A percentile compares a stretch with the other conserved stretches of the same genome.
Conservation (phyloP, 2,888 invertebrate species). For the Nematopogon swammerdamellus region DNA sequence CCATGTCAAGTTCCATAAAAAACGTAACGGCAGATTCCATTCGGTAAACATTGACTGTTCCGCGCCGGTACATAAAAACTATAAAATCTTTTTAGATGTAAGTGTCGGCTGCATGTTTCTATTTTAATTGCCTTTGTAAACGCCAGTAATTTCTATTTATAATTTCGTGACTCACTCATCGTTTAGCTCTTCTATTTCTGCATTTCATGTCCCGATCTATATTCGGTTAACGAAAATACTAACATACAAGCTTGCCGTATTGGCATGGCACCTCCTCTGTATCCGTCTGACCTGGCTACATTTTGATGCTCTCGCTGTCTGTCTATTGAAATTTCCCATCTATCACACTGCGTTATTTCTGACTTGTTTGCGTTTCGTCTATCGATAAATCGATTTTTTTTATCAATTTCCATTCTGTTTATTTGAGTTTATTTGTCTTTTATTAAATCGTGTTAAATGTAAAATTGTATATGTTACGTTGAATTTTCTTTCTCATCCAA, state of each 20-base stretch:
- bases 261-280: not conserved
- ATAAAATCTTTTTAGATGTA: not conserved
- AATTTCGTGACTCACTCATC: not conserved
- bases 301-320: no score
- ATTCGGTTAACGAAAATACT: not conserved
- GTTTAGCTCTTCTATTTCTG: not conserved
- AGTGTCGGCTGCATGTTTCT: not conserved
- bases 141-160: not conserved
- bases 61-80: not conserved
- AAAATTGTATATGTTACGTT: no score
- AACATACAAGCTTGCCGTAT: not conserved
- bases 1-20: no score
- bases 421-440: no score
- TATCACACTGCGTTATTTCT: no score
- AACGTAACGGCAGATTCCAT: not conserved
- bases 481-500: no score
- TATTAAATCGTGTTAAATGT: no score
- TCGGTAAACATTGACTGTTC: not conserved
- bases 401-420: no score
- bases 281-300: no score
- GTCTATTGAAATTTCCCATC: no score
- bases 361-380: no score
- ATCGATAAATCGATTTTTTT: no score
- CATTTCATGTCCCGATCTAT: not conserved
- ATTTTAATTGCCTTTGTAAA: not conserved